Evolutionary conservation across 2,797 vertebrate genomes (phyloP).

Genomic region (Tapera naevia): DNA sequence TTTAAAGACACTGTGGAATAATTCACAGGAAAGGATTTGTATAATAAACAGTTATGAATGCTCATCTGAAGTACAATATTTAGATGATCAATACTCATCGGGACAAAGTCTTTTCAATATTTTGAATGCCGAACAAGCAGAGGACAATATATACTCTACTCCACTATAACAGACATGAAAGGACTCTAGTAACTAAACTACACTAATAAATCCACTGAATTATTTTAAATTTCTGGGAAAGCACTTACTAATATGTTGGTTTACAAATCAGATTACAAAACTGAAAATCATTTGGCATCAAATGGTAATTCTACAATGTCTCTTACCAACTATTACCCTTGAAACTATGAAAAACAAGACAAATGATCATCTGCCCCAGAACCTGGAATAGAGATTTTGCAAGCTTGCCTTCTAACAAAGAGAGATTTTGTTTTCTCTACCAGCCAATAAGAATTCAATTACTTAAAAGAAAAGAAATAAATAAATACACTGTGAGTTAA

Average conservation of each 20-base stretch:
- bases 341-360: not conserved
- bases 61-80: not conserved
- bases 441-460: not conserved
- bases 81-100: not conserved
- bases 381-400: not conserved
- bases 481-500: not conserved
- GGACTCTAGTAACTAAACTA: not conserved
- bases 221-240: not conserved
- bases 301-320: not conserved
- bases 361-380: not conserved
- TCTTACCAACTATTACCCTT: not conserved
- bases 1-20: not conserved
- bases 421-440: not conserved
- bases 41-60: not conserved
- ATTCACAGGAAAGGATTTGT: not conserved
- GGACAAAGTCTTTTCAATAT: not conserved
- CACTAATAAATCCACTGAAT: not conserved
- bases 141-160: not conserved
- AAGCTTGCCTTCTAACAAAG: not conserved
- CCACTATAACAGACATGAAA: not conserved
- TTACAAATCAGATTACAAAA: not conserved
- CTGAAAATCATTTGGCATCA: not conserved
- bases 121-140: not conserved
- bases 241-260: not conserved
- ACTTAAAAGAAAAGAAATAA: not conserved